Percentiles rank a stretch among this genome's conserved stretches.
These are phyloP conservation scores for Ovis canadensis DNA, from an alignment of 2,113 vertebrate genomes.

Conservation along the genomic window DNA sequence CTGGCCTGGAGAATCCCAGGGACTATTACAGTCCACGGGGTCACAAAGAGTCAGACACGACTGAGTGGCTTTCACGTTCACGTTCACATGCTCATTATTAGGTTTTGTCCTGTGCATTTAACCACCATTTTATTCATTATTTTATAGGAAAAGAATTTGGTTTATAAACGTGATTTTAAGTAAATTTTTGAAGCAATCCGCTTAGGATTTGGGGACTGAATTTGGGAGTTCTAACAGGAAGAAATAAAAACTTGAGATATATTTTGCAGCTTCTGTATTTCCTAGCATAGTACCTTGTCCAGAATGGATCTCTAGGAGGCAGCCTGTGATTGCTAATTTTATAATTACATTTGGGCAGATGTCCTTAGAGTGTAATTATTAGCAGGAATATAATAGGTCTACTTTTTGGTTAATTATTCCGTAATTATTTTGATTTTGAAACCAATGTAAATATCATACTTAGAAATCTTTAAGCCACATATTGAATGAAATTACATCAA, in stretches of 20 bases:
- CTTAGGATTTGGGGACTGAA: neutral
- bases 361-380: neutral
- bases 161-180: neutral
- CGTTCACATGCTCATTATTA: neutral
- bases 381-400: neutral
- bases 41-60: rapidly evolving
- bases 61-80: neutral
- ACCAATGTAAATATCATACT: neutral
- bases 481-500: neutral
- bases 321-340: neutral
- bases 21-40: neutral
- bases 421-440: constrained; percentile 36
- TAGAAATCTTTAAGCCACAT: neutral
- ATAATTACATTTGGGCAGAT: neutral
- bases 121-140: neutral
- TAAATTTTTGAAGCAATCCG: neutral
- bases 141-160: neutral
- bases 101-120: neutral
- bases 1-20: neutral
- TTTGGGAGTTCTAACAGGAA: neutral
- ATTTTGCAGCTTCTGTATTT: neutral
- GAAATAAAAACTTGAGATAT: neutral
- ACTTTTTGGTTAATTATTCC: neutral
- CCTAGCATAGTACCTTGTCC: neutral
- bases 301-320: neutral